Evolutionary conservation across 2,888 invertebrate species (phyloP), one percentile per base, ranked within the genome.

Genomic region (Melipona bicolor): DNA sequence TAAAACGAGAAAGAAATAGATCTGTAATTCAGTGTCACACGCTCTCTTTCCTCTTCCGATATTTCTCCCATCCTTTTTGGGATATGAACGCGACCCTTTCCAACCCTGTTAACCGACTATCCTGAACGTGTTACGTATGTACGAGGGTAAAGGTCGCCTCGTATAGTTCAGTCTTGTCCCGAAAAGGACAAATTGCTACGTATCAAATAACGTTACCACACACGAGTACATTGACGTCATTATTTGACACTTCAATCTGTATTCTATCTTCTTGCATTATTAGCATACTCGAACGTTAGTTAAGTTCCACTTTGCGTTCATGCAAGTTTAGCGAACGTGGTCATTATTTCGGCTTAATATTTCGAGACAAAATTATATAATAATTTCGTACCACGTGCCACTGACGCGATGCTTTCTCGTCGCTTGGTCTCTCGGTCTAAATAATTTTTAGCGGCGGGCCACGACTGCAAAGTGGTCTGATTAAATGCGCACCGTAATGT

Each of bases 401-500:
- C 32, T 19, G 4, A 9, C 9, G 6, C 24, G 17, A 61, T 17
- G 27, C 17, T 19, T 65, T 6, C n/a, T 65, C 36, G 36, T 36
- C 21, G 17, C 21, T 64, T 64, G 2, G 36, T 43, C 5, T 13
- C 21, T 27, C 9, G 4, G 32, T 1, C 43, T n/a, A 65, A 75
- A 81, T 83, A 62, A 59, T 78, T 65, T 76, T 62, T 27, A 43
- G 27, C 27, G 6, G 3, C 52, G 19, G 36, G 5, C 49, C 69
- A 56, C n/a, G 43, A 17, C 54, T 54, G 67, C 4, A 32, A 72
- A 56, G 61, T 36, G 65, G 9, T 19, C 27, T 56, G 68, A 76
- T 87, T 78, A 76, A 75, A 84, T 50, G 3, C 52, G 2, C 52
- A 49, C 69, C 59, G 79, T n/a, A n/a, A n/a, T n/a, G n/a, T n/a